Evolutionary conservation across 1,140 invertebrate species (phyloP), one percentile per base, ranked within the genome.

Genomic region (Megalopta genalis): DNA sequence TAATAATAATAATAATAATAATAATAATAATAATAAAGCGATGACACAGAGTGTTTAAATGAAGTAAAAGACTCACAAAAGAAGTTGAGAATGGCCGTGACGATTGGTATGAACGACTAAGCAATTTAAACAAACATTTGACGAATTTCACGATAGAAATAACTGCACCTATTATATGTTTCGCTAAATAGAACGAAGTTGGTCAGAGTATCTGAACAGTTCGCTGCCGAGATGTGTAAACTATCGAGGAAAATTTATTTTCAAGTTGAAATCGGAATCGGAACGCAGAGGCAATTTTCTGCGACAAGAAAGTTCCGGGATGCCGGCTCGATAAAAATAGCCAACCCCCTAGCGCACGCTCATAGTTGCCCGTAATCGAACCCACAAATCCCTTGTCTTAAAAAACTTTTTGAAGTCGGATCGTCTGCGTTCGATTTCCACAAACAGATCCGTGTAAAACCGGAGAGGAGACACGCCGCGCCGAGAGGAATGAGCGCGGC

Each of bases 311-410:
- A 57, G 21, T 62, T 62, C 7, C 60, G 27, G 27, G 9, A 32
- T 6, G 25, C 27, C 16, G 60, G 12, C 3, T 23, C 25, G 60
- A 62, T 62, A 32, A 37, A 62, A 62, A 62, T 62, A 62, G 25
- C 25, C 14, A 57, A n/a, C n/a, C 52, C n/a, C 54, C 21, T 9
- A 57, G 54, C 18, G 21, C n/a, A 8, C 54, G 18, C 21, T 57
- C 74, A 80, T 66, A 69, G 70, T 69, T 63, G 59, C 63, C 67
- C 68, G 77, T 81, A 81, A 83, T 83, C 73, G 79, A 77, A 79
- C 63, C 23, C 66, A 66, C 68, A 63, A 81, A 83, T 74, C 82
- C 49, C 82, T 68, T 74, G 73, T 71, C 73, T 81, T 68, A 46
- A 67, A 83, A 77, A 83, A 83, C 57, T 83, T 83, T 52, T 52